Evolutionary conservation across 2,113 vertebrate species (phyloP), one percentile per base, ranked within the genome.

Genomic region (Deroptyus accipitrinus): DNA sequence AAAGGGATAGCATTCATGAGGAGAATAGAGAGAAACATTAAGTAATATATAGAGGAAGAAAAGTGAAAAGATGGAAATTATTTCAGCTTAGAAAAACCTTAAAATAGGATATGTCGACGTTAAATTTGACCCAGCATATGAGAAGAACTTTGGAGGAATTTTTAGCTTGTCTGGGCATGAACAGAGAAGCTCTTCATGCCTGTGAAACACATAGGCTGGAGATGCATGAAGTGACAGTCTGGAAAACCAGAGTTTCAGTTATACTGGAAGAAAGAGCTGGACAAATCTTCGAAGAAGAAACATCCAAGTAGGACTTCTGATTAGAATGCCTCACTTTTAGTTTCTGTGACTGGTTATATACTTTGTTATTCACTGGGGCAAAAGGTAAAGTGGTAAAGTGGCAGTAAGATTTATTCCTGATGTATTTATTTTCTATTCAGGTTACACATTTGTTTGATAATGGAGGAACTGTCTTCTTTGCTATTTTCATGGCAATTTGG

Each of bases 401-500:
- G 5, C 37, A 88, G 2, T 76, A 11, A 35, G 74, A 33, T 57
- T 90, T 86, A 35, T 86, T 75, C 52, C 39, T 96, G 37, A 63
- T 89, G 19, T 75, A 15, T 79, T 90, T 85, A 42, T 95, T 96
- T 96, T 94, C 73, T 85, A 5, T 92, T 95, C 92, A 98, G 98
- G 98, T 98, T 68, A 98, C 98, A 22, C 98, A 98, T 96, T 97
- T 98, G 90, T 98, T 98, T 96, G 98, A 98, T 90, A 98, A 98
- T 4, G 98, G 98, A 94, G 98, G 98, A 31, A 98, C 98, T 59
- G 98, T 98, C 75, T 98, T 98, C 97, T 98, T 98, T 86, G 98
- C 98, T 88, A 98, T 98, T 95, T 98, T 98, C 96, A 98, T 98
- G 98, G 98, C 98, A 68, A 98, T 98, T 86, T 98, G 98, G 98